Evolutionary conservation across 37 sponge, comb jelly and placozoan species (phyloP).

Genomic region (Theonella swinhoei): DNA sequence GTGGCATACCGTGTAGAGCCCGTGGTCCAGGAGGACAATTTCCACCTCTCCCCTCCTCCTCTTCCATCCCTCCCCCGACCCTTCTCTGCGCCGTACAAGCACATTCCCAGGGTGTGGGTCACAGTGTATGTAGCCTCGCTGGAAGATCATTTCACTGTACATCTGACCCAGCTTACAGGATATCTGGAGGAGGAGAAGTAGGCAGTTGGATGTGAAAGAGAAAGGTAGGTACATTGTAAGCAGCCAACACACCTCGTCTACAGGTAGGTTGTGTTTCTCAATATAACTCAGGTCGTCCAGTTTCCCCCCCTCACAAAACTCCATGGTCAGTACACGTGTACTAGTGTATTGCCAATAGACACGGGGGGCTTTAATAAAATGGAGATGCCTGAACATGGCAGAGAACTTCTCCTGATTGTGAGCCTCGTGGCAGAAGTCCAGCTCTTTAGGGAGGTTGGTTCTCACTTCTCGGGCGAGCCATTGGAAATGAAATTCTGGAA

Average conservation of each 20-base stretch:
- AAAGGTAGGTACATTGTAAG: background rate
- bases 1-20: conserved; percentile 70
- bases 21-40: conserved; percentile 92
- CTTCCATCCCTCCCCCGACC: too few relatives aligned
- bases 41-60: conserved; percentile 35
- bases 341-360: conserved; percentile 87
- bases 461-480: conserved; percentile 85
- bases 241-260: conserved; percentile 50
- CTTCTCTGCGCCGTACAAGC: conserved; percentile 45
- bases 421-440: conserved; percentile 86
- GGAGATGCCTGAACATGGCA: conserved; percentile 67
- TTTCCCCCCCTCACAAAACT: conserved; percentile 81
- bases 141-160: conserved; percentile 95
- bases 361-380: conserved; percentile 76
- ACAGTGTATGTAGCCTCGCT: conserved; percentile 90
- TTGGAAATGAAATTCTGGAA: conserved; percentile 86
- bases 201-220: too few relatives aligned
- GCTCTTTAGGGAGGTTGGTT: conserved; percentile 86
- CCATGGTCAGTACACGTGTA: conserved; percentile 91
- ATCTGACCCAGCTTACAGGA: conserved; percentile 70
- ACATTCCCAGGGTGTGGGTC: conserved; percentile 98
- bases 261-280: conserved; percentile 39
- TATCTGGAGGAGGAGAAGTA: conserved; percentile 26
- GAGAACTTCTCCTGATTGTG: conserved; percentile 84
- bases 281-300: conserved; percentile 82